Evolutionary conservation across 2,888 invertebrate species (phyloP).

Genomic region (Eudemis profundana): DNA sequence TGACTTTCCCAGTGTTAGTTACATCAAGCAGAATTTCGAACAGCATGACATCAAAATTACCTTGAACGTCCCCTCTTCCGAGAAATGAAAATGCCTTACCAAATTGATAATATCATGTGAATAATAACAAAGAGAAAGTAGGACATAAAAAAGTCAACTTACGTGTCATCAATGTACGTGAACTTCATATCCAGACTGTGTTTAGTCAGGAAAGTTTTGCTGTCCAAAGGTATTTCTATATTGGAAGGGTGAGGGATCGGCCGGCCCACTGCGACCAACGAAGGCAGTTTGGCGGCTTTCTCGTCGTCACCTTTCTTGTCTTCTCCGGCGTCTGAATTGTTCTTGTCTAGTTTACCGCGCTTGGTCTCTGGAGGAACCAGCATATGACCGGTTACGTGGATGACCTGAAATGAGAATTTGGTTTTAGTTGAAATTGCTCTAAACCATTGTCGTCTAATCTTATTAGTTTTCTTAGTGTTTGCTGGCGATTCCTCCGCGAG

Average conservation of each 20-base stretch:
- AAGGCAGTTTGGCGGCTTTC: conserved; percentile 68
- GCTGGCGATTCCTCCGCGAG: no score
- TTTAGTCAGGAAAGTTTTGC: conserved; percentile 95
- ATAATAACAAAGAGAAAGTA: neutral
- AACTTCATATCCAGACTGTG: conserved; percentile 98
- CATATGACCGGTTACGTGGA: conserved; percentile 94
- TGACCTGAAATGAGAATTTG: conserved; percentile 87
- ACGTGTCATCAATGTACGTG: conserved; percentile 97
- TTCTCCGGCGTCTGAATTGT: conserved; percentile 52
- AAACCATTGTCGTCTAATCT: no score
- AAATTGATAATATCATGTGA: no score
- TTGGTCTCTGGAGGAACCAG: conserved; percentile 75
- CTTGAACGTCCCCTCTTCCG: no score
- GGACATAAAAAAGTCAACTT: conserved; percentile 67
- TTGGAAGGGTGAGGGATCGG: conserved; percentile 96
- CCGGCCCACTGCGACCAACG: conserved; percentile 90
- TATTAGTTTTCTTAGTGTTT: no score
- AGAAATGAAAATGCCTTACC: no score
- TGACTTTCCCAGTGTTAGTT: no score
- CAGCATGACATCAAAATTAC: no score
- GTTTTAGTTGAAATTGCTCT: neutral
- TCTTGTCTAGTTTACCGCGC: conserved; percentile 51
- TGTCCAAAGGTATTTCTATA: conserved; percentile 95
- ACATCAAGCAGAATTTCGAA: no score
- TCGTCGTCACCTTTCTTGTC: conserved; percentile 65